Evolutionary conservation across 2,113 vertebrate genomes (phyloP).

Genomic region (Stegostoma tigrinum): DNA sequence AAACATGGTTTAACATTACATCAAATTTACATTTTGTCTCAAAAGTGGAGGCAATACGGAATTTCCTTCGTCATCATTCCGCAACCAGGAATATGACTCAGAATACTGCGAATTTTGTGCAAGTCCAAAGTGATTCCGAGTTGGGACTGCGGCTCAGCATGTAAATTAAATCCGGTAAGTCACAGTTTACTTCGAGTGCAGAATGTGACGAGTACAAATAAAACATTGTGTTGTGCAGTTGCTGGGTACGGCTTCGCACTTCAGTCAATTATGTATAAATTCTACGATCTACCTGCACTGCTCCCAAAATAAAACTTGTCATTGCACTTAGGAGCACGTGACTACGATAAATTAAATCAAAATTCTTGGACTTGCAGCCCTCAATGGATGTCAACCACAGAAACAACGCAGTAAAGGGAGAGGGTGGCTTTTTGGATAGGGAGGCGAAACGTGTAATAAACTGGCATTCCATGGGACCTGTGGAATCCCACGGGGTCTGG

Average conservation of each 20-base stretch:
- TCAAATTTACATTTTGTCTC: neutral
- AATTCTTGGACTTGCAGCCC: neutral
- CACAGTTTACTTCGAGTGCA: neutral
- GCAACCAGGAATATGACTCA: neutral
- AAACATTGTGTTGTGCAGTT: neutral
- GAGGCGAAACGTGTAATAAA: neutral
- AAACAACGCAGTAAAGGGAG: neutral
- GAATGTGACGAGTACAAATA: neutral
- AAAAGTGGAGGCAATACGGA: neutral
- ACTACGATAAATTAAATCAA: no score
- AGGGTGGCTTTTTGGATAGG: neutral
- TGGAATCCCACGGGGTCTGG: neutral
- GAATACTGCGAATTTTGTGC: neutral
- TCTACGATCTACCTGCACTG: no score
- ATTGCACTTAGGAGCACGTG: no score
- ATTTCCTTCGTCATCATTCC: neutral
- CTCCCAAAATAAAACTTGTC: no score
- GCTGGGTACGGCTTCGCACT: neutral
- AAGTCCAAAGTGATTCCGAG: neutral
- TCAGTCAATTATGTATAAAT: neutral
- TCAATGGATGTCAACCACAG: neutral
- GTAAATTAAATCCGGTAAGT: neutral
- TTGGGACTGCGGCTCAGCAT: neutral
- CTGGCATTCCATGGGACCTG: neutral
- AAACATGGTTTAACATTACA: neutral